Conservation (phyloP, 2,113 vertebrate genomes). For the Psittacus erithacus region DNA sequence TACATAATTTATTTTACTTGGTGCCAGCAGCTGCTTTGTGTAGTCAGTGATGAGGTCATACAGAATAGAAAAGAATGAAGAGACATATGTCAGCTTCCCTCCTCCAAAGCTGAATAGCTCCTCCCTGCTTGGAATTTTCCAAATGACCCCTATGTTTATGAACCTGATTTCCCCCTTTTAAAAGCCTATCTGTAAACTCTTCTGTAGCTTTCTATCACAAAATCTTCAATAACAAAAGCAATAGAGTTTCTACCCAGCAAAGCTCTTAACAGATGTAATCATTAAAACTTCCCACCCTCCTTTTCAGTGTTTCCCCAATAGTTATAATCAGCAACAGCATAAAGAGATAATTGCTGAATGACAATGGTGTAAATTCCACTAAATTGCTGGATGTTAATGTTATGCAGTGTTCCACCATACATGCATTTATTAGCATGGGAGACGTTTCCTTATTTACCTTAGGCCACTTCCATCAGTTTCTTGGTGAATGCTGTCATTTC, state of each 20-base stretch:
- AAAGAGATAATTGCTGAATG: conserved; percentile 24
- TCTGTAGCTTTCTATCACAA: background rate
- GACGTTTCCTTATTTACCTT: conserved; percentile 44
- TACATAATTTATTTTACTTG: background rate
- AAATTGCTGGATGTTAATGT: conserved; percentile 5
- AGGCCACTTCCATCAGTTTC: conserved; percentile 55
- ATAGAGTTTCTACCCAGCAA: background rate
- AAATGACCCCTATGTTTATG: background rate
- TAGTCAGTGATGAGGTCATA: background rate
- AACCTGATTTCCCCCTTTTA: background rate
- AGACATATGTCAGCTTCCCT: background rate
- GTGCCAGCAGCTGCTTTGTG: background rate
- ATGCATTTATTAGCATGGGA: conserved; percentile 45
- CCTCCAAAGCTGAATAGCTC: background rate
- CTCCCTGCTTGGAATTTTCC: background rate
- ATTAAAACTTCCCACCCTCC: background rate
- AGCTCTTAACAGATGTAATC: background rate
- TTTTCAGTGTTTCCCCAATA: conserved; percentile 2
- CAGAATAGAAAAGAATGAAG: background rate
- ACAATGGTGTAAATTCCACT: conserved; percentile 9
- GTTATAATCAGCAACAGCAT: conserved; percentile 25
- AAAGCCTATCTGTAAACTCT: background rate
- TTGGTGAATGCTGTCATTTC: conserved; percentile 57
- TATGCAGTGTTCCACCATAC: background rate
- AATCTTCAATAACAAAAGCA: background rate